Conservation (phyloP, 2,113 vertebrate genomes). For the Zosterops hypoxanthus region DNA sequence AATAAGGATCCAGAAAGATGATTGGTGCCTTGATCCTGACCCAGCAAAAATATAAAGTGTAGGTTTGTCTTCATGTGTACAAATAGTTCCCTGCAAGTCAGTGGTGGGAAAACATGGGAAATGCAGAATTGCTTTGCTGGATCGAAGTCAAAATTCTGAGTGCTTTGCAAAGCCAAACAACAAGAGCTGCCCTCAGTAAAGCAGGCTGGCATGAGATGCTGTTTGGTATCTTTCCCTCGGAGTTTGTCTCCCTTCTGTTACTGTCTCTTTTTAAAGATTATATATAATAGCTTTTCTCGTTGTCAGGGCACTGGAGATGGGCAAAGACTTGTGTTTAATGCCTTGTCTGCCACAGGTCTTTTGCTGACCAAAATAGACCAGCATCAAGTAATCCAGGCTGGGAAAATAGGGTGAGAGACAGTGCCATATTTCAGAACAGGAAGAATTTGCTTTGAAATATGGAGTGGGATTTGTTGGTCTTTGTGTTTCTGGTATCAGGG, state of each 20-base stretch:
- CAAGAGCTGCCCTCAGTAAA: constrained; percentile 1
- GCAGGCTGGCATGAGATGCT: background rate
- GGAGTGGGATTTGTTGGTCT: background rate
- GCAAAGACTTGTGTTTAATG: background rate
- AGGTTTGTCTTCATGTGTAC: background rate
- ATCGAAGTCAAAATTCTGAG: background rate
- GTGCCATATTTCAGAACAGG: background rate
- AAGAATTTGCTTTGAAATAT: background rate
- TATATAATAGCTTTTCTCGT: background rate
- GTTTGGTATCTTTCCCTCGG: background rate
- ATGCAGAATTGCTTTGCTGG: constrained; percentile 19
- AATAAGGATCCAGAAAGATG: background rate
- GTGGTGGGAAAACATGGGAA: constrained; percentile 9
- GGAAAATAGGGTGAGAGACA: background rate
- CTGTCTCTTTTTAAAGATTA: background rate
- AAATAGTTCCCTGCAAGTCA: background rate
- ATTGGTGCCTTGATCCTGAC: background rate
- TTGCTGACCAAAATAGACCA: background rate
- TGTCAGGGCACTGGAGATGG: background rate
- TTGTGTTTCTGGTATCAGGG: background rate
- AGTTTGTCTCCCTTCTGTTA: background rate
- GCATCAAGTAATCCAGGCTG: background rate
- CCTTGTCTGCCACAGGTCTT: background rate
- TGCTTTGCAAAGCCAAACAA: constrained; percentile 26
- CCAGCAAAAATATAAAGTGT: constrained; percentile 13